These are phyloP conservation scores for Petaurus breviceps DNA, from an alignment of 2,113 vertebrate species.

Conservation along the genomic window DNA sequence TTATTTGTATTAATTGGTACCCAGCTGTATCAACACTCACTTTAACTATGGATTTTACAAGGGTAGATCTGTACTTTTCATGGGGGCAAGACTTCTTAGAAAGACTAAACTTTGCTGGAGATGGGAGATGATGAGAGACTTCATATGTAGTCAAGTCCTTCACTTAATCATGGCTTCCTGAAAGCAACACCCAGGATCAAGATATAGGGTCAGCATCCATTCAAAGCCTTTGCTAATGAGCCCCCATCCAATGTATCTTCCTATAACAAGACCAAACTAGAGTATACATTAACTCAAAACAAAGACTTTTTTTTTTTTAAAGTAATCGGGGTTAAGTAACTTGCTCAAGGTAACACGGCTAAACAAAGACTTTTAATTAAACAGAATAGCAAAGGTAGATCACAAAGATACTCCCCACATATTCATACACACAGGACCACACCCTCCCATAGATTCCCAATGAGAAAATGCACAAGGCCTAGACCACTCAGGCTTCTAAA, in stretches of 20 bases:
- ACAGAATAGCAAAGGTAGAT: neutral
- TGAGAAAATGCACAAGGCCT: neutral
- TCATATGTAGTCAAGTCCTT: neutral
- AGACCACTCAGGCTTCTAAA: neutral
- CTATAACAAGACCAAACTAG: neutral
- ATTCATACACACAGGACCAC: neutral
- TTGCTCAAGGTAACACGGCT: too few species aligned
- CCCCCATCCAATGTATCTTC: neutral
- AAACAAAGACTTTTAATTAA: too few species aligned
- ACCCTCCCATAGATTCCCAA: neutral
- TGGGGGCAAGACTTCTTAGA: neutral
- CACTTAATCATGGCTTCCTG: neutral
- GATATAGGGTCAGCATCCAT: neutral
- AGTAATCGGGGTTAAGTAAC: too few species aligned
- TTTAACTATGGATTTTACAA: neutral
- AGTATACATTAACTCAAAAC: neutral
- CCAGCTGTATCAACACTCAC: neutral
- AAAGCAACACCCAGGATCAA: neutral
- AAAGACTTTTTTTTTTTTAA: too few species aligned
- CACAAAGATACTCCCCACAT: neutral
- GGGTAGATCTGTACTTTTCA: neutral
- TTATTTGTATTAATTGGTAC: neutral
- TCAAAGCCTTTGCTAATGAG: neutral
- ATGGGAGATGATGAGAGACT: neutral
- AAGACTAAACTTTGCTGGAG: neutral